These are phyloP conservation scores for Erannis defoliaria DNA, from an alignment of 2,888 invertebrate genomes.

Conservation along the genomic window DNA sequence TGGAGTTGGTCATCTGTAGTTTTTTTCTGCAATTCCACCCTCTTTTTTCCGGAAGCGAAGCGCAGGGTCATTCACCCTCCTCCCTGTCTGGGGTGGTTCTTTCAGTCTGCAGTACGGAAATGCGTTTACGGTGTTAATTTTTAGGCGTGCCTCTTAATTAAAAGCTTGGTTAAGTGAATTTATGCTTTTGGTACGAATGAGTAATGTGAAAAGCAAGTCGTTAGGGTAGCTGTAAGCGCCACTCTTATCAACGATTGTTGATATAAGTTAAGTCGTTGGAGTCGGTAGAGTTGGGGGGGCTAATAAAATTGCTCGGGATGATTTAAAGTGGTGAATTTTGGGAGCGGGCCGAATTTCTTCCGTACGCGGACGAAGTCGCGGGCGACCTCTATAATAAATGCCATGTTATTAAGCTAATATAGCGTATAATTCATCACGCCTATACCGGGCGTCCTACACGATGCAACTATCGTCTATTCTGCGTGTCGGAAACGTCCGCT, in stretches of 20 bases:
- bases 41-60: constrained; percentile 20
- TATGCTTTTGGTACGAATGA: no score
- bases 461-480: neutral
- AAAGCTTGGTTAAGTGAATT: neutral
- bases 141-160: neutral
- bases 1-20: neutral
- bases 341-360: no score
- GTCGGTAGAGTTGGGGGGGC: no score
- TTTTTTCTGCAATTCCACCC: constrained; percentile 6
- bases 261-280: no score
- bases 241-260: no score
- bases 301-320: no score
- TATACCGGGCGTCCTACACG: constrained; percentile 21
- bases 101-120: constrained; percentile 10
- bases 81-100: constrained; percentile 19
- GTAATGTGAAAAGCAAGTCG: no score
- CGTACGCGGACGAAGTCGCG: no score
- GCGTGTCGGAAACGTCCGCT: constrained; percentile 17
- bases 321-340: no score
- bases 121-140: constrained; percentile 6
- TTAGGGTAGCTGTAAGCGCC: no score
- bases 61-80: constrained; percentile 25
- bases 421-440: constrained; percentile 17
- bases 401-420: constrained; percentile 9
- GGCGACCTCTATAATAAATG: neutral